Evolutionary conservation across 2,113 vertebrate genomes (phyloP), one percentile per base, ranked within the genome.

Genomic region (Eretmochelys imbricata): DNA sequence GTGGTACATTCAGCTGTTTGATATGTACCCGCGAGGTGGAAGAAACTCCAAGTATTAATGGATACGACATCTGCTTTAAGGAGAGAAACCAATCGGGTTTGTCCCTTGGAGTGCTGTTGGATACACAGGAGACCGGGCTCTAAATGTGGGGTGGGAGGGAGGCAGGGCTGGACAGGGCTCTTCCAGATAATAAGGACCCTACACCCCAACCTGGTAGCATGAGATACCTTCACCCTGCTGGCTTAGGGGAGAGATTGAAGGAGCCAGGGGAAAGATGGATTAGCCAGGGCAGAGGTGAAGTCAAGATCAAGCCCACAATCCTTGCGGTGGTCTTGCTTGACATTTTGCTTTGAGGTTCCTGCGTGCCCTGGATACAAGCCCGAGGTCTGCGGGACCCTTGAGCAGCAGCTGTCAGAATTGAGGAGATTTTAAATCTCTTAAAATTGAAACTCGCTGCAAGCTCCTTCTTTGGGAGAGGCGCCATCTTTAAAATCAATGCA

Each of bases 391-490:
- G 49, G 8, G 91, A 19, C 91, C 75, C 65, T 93, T 0, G 0
- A 69, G n/a, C 14, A 80, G 46, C 88, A 87, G 72, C 89, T 94
- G 46, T 91, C 6, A 13, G 57, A 27, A 0, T 6, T 27, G n/a
- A 1, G 3, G 50, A 82, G 75, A 75, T 85, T 7, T 22, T n/a
- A 85, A 91, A 59, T 90, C 59, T 54, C 93, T 46, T 82, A 42
- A 42, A 42, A 20, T 3, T 1, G 2, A 62, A 89, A 16, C 0
- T 2, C 19, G n/a, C 51, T 0, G 0, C 5, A 20, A 12, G 49
- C 2, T 6, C 9, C 20, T 80, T 69, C 55, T 14, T 42, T 78
- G 55, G 27, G 17, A 2, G 1, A 22, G 8, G 6, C 16, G 2
- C 1, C 8, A 3, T 53, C 13, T 84, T 89, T 54, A 54, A 5